Evolutionary conservation across 2,797 vertebrate species (phyloP).

Genomic region (Cirrhinus molitorella): DNA sequence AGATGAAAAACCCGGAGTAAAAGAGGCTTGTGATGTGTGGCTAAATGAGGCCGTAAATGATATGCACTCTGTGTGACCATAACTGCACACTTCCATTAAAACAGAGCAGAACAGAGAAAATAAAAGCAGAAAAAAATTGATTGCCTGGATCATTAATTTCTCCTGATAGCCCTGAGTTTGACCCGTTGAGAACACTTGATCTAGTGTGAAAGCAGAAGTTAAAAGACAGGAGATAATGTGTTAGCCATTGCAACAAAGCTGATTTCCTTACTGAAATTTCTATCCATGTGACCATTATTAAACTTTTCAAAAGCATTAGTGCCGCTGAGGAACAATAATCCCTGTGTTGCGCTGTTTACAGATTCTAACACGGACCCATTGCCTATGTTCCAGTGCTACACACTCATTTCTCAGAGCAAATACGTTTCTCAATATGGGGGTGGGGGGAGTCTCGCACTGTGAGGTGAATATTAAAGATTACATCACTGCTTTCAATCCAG

Average conservation of each 20-base stretch:
- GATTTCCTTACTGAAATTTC: slow-evolving; percentile 16
- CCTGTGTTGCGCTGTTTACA: slow-evolving; percentile 24
- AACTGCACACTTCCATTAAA: slow-evolving; percentile 65
- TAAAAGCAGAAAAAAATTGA: slow-evolving; percentile 69
- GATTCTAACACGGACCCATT: neutral
- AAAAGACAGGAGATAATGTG: slow-evolving; percentile 19
- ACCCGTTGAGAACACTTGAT: slow-evolving; percentile 30
- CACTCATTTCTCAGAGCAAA: slow-evolving; percentile 37
- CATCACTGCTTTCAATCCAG: slow-evolving; percentile 38
- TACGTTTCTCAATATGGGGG: slow-evolving; percentile 11
- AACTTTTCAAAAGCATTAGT: slow-evolving; percentile 20
- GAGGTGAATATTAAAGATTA: slow-evolving; percentile 47
- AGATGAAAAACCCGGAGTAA: slow-evolving; percentile 37
- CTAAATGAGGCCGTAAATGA: slow-evolving; percentile 56
- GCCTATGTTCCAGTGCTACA: neutral
- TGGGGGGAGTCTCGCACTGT: slow-evolving; percentile 2
- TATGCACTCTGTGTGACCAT: slow-evolving; percentile 46
- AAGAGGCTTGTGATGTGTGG: slow-evolving; percentile 29
- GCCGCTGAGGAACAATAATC: slow-evolving; percentile 34
- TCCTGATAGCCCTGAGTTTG: slow-evolving; percentile 52
- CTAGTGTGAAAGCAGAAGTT: slow-evolving; percentile 33
- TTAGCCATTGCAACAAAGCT: neutral
- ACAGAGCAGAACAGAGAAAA: slow-evolving; percentile 61
- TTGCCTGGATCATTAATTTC: slow-evolving; percentile 72
- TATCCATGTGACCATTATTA: slow-evolving; percentile 21